Evolutionary conservation across 2,797 vertebrate genomes (phyloP).

Genomic region (Rhynchotus rufescens): DNA sequence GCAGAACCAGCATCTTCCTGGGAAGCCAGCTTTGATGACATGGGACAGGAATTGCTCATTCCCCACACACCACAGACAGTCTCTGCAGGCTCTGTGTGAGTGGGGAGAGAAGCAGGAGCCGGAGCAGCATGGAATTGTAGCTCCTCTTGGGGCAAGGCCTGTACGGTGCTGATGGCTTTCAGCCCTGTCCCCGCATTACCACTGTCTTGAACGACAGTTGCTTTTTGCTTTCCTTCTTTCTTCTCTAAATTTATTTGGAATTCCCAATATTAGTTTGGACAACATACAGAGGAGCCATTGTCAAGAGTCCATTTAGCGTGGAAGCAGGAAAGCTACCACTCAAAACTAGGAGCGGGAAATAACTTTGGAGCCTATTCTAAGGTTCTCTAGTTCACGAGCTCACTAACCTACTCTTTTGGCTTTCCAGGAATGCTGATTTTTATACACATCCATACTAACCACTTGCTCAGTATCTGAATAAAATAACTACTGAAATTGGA

Average conservation of each 20-base stretch:
- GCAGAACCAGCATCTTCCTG: slow-evolving; percentile 5
- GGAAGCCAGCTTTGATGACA: background rate
- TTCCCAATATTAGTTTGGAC: background rate
- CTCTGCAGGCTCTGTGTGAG: background rate
- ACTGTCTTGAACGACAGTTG: background rate
- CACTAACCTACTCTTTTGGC: background rate
- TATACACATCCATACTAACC: background rate
- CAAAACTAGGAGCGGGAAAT: background rate
- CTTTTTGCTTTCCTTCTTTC: background rate
- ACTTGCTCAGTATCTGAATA: background rate
- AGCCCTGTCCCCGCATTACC: background rate
- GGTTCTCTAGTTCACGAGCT: background rate
- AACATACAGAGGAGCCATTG: background rate
- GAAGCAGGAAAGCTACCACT: background rate
- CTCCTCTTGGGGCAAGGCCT: background rate
- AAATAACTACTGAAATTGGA: background rate
- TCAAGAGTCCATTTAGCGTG: background rate
- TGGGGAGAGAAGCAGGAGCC: background rate
- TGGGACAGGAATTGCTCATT: background rate
- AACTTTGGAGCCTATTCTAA: background rate
- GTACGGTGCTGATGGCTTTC: background rate
- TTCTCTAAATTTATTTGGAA: background rate
- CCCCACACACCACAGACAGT: background rate
- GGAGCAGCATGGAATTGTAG: background rate
- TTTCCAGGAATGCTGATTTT: background rate